Base-by-base conservation (phyloP, 2,888 invertebrate species). In the Synanthedon vespiformis region DNA sequence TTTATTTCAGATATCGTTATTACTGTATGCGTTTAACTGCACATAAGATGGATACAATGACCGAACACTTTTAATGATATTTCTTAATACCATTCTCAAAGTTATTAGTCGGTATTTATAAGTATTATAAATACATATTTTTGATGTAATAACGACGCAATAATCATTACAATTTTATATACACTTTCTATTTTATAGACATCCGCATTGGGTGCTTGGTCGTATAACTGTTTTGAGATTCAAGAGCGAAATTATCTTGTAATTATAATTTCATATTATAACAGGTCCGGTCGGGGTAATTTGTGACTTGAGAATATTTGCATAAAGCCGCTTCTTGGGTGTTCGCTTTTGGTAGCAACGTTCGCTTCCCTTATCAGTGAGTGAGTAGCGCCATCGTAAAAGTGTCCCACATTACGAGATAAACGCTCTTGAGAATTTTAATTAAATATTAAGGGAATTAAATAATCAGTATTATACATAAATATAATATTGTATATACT, bases 371-470 rank as follows among this genome's bases (percentile, higher is more conserved):
- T 86, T 86, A 86, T 87, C 87, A 78, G 78, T 74, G 72, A 77
- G 76, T 79, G 78, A 80, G 85, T 77, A 86, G 84, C 80, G 77
- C 77, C 85, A 75, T 84, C 87, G 84, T 85, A 83, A 86, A 86
- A 80, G 83, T 85, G 86, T 86, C 85, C 86, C 78, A 85, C 86
- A 84, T 82, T 85, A 83, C 79, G 79, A 85, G 87, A 86, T 86
- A 87, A 87, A 79, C 77, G 77, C 76, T 83, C 78, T 74, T 73
- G 85, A 84, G 85, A 84, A 85, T 85, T 84, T 87, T 84, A 86
- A 87, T 87, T 85, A 86, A 86, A 87, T 85, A 86, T 86, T 84
- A 86, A 86, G 83, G 63, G 84, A 86, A 86, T 86, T 81, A 81
- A 86, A 87, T 84, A 81, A 86, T 87, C 87, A 86, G 87, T 87